phyloP scores from a whole-genome alignment of 2,797 vertebrate species.

The Hydrolagus colliei region DNA sequence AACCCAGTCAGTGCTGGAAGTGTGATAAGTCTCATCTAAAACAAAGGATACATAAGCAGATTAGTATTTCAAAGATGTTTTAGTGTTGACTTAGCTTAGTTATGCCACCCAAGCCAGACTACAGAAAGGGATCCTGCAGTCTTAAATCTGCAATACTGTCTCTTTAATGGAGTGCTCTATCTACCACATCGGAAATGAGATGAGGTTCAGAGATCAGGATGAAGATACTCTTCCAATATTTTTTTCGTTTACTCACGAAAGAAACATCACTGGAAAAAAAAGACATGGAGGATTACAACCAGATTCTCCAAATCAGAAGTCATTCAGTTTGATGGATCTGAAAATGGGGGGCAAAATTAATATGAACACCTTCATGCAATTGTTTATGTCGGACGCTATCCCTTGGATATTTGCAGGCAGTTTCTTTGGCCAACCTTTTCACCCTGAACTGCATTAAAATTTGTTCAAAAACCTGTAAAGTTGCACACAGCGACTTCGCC shows the following conservation, averaged over 20 bases:
- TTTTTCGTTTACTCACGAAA: conserved; percentile 65
- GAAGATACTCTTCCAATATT: conserved; percentile 52
- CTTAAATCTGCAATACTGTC: not conserved
- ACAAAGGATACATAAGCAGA: not conserved
- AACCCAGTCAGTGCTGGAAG: not conserved
- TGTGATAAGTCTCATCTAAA: not conserved
- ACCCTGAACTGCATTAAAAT: not conserved
- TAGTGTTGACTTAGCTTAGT: not conserved
- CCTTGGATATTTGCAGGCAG: not conserved
- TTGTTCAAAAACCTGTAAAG: not conserved
- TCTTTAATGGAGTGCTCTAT: conserved; percentile 88
- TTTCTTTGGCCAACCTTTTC: not conserved
- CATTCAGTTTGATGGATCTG: conserved; percentile 38
- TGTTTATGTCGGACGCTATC: conserved; percentile 45
- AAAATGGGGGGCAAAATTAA: conserved; percentile 39
- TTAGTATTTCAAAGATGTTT: not conserved
- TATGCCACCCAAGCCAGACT: not conserved
- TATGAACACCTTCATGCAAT: conserved; percentile 47
- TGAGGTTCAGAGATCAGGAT: conserved; percentile 96
- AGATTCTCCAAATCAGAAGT: conserved; percentile 42
- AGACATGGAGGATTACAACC: conserved; percentile 44
- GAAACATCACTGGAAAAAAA: conserved; percentile 49
- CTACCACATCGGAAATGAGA: conserved; percentile 95
- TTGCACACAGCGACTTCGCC: too few species aligned
- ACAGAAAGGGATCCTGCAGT: not conserved